A percentile compares a stretch with the other conserved stretches of the same genome.
phyloP scores from a whole-genome alignment of 2,888 invertebrate genomes.

The Sarcophaga caerulescens region DNA sequence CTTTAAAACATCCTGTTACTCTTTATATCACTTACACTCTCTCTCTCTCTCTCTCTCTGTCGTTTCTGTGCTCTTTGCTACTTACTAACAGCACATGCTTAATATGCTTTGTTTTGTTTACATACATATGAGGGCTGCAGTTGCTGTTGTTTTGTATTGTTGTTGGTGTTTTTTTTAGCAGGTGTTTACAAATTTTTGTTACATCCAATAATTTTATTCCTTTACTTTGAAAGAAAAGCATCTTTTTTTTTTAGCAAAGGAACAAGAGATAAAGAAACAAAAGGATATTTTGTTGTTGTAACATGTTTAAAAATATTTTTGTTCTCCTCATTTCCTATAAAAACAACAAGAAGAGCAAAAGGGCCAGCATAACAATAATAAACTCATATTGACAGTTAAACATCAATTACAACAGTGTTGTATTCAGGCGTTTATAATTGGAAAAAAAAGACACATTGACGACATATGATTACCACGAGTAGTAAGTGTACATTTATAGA shows the following conservation, averaged over 20 bases:
- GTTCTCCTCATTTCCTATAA: neutral
- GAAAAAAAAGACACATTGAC: neutral
- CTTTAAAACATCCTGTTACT: too few relatives aligned
- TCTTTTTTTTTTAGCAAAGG: neutral
- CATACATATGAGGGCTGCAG: constrained; percentile 35
- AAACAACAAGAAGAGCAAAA: neutral
- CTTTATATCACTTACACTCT: too few relatives aligned
- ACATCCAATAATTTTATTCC: neutral
- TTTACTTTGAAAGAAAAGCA: neutral
- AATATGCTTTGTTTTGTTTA: constrained; percentile 8
- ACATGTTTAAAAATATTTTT: neutral
- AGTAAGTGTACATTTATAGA: neutral
- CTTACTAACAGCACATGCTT: neutral
- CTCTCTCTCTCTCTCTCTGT: neutral
- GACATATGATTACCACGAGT: neutral
- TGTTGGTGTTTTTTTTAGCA: constrained; percentile 27
- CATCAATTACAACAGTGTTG: constrained; percentile 3
- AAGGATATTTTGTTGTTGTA: neutral
- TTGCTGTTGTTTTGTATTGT: constrained; percentile 7
- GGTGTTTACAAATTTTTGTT: constrained; percentile 49
- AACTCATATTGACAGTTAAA: constrained; percentile 15
- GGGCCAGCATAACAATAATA: neutral
- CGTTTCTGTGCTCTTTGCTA: neutral
- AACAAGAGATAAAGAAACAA: neutral
- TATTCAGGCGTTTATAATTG: neutral